Conservation (phyloP, 2,797 vertebrate species). For the Syndactyla subalaris region DNA sequence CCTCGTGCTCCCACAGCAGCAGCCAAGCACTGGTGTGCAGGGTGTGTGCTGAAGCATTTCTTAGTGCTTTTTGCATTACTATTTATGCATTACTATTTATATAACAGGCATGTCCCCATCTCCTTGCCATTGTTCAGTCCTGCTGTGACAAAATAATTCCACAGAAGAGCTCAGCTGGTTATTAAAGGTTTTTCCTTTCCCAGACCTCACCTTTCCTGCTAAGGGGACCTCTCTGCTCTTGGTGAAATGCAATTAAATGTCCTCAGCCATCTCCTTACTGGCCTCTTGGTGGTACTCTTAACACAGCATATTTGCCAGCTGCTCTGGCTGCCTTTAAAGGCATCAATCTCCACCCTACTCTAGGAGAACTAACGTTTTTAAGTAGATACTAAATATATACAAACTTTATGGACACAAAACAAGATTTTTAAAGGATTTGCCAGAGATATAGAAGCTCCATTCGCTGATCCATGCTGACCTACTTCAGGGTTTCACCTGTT, state of each 20-base stretch:
- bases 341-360: slow-evolving; percentile 15
- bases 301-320: slow-evolving; percentile 25
- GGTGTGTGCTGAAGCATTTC: not conserved
- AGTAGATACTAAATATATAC: slow-evolving; percentile 66
- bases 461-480: not conserved
- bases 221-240: not conserved
- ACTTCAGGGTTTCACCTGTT: slow-evolving; percentile 27
- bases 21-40: not conserved
- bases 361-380: slow-evolving; percentile 2
- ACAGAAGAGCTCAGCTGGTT: not conserved
- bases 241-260: slow-evolving; percentile 4
- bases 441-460: not conserved
- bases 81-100: not conserved
- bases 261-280: slow-evolving; percentile 1
- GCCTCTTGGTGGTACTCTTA: slow-evolving; percentile 73
- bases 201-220: not conserved
- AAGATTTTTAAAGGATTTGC: slow-evolving; percentile 34
- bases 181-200: not conserved
- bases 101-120: not conserved
- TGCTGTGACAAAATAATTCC: not conserved
- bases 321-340: not conserved
- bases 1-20: not conserved
- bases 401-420: slow-evolving; percentile 54
- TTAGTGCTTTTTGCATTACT: not conserved
- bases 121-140: not conserved